A percentile compares a stretch with the other conserved stretches of the same genome.
Conservation (phyloP, 2,797 vertebrate species). For the Syndactyla subalaris region DNA sequence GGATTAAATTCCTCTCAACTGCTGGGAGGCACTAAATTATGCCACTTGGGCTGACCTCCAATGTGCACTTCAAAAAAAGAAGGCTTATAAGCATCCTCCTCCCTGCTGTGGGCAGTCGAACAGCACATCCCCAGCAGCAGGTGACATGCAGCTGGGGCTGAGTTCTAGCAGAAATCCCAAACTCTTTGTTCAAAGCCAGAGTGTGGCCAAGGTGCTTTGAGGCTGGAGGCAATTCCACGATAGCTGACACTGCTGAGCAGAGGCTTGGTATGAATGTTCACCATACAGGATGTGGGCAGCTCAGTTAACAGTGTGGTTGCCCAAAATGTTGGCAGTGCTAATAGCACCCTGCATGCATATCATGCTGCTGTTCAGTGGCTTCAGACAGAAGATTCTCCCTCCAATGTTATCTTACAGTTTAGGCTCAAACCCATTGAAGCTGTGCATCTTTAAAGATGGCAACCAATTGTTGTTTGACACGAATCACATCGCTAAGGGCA, state of each 20-base stretch:
- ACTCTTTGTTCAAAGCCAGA: neutral
- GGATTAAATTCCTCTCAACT: neutral
- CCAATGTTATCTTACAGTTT: neutral
- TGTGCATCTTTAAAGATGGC: neutral
- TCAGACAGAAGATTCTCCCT: neutral
- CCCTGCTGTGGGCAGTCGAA: neutral
- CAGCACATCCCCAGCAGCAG: neutral
- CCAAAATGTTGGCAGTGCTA: neutral
- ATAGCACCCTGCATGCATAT: neutral
- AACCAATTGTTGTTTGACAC: neutral
- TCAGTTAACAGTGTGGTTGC: neutral
- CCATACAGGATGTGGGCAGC: neutral
- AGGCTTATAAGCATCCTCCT: neutral
- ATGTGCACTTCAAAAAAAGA: neutral
- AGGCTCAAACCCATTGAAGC: neutral
- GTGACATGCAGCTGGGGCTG: neutral
- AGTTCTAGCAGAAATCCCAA: neutral
- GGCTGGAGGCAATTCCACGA: neutral
- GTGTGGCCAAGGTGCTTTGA: neutral
- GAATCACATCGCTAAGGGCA: fast-evolving
- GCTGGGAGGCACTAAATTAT: neutral
- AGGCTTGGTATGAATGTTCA: fast-evolving
- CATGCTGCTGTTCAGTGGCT: neutral
- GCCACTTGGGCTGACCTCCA: neutral
- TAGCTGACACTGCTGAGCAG: neutral